Evolutionary conservation across 2,113 vertebrate genomes (phyloP).

Genomic region (Anoura caudifer): DNA sequence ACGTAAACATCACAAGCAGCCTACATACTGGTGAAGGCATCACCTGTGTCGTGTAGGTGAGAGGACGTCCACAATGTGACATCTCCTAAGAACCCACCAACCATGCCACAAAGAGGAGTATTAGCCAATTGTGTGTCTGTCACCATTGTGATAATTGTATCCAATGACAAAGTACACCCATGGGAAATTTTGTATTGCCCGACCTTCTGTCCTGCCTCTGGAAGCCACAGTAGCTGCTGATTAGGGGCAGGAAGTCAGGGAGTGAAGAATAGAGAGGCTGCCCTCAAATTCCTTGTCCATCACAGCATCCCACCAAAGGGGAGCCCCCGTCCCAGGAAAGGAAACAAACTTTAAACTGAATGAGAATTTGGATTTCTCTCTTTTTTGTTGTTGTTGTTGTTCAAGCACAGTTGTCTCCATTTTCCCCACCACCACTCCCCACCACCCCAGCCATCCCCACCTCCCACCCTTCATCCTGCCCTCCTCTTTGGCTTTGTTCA

Average conservation of each 20-base stretch:
- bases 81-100: neutral
- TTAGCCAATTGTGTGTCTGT: neutral
- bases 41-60: neutral
- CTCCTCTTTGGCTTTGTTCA: no score
- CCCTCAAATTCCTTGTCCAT: neutral
- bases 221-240: neutral
- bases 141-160: neutral
- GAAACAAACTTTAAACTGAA: neutral
- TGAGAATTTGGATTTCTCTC: neutral
- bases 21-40: neutral
- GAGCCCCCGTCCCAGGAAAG: neutral
- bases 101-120: neutral
- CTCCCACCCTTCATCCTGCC: no score
- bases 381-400: no score
- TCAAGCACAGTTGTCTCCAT: no score
- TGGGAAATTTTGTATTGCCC: neutral
- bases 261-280: neutral
- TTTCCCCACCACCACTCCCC: no score
- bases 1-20: neutral
- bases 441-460: no score
- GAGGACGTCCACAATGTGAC: neutral
- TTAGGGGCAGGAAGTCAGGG: neutral
- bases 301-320: neutral
- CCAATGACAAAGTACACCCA: neutral
- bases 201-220: neutral